Base-by-base conservation (phyloP, 1,140 invertebrate genomes). In the Trachymyrmex septentrionalis region DNA sequence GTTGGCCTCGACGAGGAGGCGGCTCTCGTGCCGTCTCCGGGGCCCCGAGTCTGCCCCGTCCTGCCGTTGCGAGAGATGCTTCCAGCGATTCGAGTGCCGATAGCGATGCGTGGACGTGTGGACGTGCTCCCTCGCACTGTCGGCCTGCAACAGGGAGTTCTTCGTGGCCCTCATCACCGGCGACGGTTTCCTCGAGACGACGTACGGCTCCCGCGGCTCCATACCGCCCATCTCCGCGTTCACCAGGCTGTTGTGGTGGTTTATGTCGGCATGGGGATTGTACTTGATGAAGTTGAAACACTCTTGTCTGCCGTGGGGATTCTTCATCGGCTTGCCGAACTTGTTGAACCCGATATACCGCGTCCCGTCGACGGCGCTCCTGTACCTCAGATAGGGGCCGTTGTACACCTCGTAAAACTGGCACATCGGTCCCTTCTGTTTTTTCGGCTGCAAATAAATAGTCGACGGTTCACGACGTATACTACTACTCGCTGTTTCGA, bases 231-330 rank as follows among this genome's bases (percentile, higher is more conserved):
- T 93, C 85, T 93, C 93, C 85, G 91, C 92, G 76, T 94, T 94
- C 87, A 96, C 90, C 69, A 94, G 91, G 66, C 91, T 92, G 92
- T 96, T 96, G 92, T 96, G 96, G 16, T 95, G 93, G 63, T 93
- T 90, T 88, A 96, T 96, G 89, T 94, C 93, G 87, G 95, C 95
- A 67, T 93, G 93, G 38, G 95, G 93, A 85, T 96, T 96, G 78
- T 94, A 94, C 92, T 96, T 96, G 57, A 96, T 93, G 94, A 96
- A 96, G 89, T 95, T 96, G 92, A 95, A 94, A 90, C 96, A 96
- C 86, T 95, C 94, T 64, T 94, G 93, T 24, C 94, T 87, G n/a
- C 93, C 93, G 21, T 93, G 93, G 7, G 89, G 92, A 55, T 93
- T 94, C 78, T 93, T 94, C 91, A 96, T 95, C 81, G 94, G 96